Conservation (phyloP, 2,797 vertebrate species). For the Tokudaia muenninki region DNA sequence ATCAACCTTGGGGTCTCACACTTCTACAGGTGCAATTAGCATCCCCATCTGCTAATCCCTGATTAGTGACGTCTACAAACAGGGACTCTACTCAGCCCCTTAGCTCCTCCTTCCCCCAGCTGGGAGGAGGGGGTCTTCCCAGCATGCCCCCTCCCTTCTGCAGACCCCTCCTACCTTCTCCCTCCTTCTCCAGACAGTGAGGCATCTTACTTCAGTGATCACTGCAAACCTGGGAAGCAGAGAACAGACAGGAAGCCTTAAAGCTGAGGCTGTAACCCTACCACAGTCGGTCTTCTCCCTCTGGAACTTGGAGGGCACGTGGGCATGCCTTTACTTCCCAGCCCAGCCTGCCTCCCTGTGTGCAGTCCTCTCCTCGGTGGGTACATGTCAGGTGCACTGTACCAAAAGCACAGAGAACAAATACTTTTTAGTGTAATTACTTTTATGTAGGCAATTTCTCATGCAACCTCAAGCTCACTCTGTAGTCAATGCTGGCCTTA, state of each 20-base stretch:
- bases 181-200: neutral
- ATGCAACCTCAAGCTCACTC: neutral
- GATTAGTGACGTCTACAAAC: conserved; percentile 97
- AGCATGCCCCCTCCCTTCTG: neutral
- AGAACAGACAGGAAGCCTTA: neutral
- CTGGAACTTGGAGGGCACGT: neutral
- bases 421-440: neutral
- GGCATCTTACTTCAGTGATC: neutral
- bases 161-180: neutral
- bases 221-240: neutral
- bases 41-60: conserved; percentile 95
- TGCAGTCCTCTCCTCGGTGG: neutral
- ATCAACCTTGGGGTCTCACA: conserved; percentile 94
- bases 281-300: neutral
- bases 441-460: neutral
- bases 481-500: neutral
- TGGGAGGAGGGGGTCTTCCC: neutral
- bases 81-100: conserved; percentile 85
- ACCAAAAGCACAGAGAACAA: neutral
- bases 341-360: neutral
- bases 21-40: conserved; percentile 96
- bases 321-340: neutral
- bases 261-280: neutral
- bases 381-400: neutral
- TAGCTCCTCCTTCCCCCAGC: neutral